These are phyloP conservation scores for Macrochelys suwanniensis DNA, from an alignment of 2,797 vertebrate species.

Conservation along the genomic window DNA sequence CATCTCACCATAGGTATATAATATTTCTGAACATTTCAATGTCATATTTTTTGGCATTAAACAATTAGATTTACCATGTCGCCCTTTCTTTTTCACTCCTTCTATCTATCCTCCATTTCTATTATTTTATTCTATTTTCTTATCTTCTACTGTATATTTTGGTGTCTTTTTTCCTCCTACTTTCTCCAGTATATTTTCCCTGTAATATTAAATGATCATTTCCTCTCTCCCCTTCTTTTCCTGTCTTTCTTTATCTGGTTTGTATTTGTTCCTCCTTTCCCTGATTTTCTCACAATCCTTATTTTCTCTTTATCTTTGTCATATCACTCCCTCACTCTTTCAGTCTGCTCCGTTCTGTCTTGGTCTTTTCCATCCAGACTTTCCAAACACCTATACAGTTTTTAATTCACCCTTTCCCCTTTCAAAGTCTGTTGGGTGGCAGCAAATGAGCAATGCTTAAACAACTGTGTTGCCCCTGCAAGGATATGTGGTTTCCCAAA, in stretches of 20 bases:
- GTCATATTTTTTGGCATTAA: neutral
- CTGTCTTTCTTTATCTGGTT: neutral
- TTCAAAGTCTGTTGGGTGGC: neutral
- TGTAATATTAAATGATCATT: neutral
- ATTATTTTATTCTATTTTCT: neutral
- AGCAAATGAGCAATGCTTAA: neutral
- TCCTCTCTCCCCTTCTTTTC: neutral
- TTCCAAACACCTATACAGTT: neutral
- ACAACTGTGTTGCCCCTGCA: neutral
- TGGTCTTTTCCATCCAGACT: neutral
- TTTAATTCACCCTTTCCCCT: neutral
- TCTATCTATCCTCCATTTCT: fast-evolving
- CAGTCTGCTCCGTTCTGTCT: neutral
- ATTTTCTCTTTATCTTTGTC: neutral
- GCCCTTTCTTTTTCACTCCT: neutral
- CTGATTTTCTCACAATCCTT: neutral
- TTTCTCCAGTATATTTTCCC: neutral
- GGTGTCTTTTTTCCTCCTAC: fast-evolving
- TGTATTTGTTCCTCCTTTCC: neutral
- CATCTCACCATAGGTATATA: neutral
- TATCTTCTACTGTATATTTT: neutral
- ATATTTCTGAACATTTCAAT: neutral
- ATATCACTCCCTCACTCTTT: neutral
- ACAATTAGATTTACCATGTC: neutral
- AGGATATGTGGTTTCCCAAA: neutral